phyloP scores from a whole-genome alignment of 53 echinoderm and acorn worm species.

The Holothuria leucospilota region DNA sequence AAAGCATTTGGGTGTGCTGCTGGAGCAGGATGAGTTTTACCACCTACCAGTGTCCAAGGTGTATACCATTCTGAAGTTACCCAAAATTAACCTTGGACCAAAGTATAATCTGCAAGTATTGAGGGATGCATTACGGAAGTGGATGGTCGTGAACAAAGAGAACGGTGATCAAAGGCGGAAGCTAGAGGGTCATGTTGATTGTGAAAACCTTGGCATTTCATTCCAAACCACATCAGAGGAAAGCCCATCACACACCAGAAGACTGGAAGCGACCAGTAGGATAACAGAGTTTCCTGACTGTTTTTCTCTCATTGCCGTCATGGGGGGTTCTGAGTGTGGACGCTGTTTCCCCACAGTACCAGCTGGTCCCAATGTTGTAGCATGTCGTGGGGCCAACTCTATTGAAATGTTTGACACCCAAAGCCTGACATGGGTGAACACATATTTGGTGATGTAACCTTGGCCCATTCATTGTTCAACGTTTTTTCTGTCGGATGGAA shows the following conservation, averaged over 20 bases:
- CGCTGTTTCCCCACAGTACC: neutral
- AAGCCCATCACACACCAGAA: neutral
- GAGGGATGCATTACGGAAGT: conserved; percentile 23
- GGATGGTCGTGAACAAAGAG: conserved; percentile 18
- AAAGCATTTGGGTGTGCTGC: conserved; percentile 3
- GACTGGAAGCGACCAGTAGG: neutral
- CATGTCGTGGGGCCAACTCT: neutral
- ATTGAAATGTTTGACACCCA: conserved; percentile 27
- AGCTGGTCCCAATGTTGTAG: neutral
- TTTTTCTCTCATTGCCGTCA: conserved; percentile 32
- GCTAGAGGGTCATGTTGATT: neutral
- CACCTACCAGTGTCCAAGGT: conserved; percentile 28
- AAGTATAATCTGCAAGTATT: neutral
- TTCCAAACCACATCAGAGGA: neutral
- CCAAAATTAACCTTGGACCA: conserved; percentile 21
- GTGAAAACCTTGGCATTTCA: neutral
- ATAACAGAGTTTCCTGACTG: neutral
- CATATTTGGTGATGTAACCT: neutral
- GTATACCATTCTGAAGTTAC: neutral
- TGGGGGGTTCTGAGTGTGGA: conserved; percentile 2
- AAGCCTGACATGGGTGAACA: conserved; percentile 13
- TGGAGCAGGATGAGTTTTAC: neutral
- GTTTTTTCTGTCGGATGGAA: neutral
- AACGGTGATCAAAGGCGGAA: neutral
- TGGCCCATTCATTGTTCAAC: neutral